phyloP scores from a whole-genome alignment of 37 sponge, comb jelly and placozoan species.

The Crambe crambe region DNA sequence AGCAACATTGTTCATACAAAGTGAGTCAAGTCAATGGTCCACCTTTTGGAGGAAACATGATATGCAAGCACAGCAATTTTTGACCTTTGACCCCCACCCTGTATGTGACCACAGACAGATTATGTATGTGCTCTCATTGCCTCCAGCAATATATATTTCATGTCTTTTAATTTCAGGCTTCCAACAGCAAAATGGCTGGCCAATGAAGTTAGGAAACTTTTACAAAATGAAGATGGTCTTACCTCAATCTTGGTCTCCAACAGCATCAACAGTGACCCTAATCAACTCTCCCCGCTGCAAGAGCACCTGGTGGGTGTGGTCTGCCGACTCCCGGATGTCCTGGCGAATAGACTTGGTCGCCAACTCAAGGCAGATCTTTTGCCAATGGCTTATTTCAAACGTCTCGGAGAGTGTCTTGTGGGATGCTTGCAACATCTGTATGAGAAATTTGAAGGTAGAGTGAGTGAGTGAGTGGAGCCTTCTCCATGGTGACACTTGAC shows the following conservation, averaged over 20 bases:
- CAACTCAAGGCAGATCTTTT: conserved; percentile 8
- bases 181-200: conserved; percentile 42
- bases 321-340: conserved; percentile 45
- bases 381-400: conserved; percentile 32
- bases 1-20: neutral
- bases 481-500: no score
- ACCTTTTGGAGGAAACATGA: neutral
- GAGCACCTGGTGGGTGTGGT: conserved; percentile 36
- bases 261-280: neutral
- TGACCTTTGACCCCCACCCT: neutral
- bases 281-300: conserved; percentile 17
- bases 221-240: neutral
- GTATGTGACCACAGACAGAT: neutral
- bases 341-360: conserved; percentile 21
- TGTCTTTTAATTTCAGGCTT: conserved; percentile 6
- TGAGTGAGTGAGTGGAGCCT: neutral
- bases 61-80: neutral
- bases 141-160: neutral
- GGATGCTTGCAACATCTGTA: conserved; percentile 9
- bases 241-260: conserved; percentile 3
- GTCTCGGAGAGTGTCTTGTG: conserved; percentile 3
- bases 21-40: conserved; percentile 5
- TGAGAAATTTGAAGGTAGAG: conserved; percentile 10
- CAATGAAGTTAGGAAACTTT: neutral
- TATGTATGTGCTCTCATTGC: neutral